phyloP scores from a whole-genome alignment of 2,113 vertebrate genomes.

The Pogonocichla stellata region DNA sequence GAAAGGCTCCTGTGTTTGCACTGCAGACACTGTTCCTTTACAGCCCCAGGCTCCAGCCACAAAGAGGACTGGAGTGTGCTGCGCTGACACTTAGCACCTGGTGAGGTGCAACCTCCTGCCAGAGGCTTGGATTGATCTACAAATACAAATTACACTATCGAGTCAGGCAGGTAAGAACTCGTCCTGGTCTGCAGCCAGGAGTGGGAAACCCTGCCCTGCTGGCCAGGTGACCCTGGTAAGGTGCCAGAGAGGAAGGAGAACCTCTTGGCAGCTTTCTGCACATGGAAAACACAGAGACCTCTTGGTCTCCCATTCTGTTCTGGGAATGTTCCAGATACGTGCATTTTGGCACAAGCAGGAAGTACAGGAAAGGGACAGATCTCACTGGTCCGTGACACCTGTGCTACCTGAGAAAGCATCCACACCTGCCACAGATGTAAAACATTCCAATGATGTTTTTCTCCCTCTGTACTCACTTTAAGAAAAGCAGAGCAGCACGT shows the following conservation, averaged over 20 bases:
- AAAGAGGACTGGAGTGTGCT: not conserved
- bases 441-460: fast-evolving
- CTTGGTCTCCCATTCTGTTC: fast-evolving
- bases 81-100: not conserved
- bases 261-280: not conserved
- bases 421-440: fast-evolving
- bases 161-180: not conserved
- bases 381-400: fast-evolving
- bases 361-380: not conserved
- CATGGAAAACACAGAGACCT: not conserved
- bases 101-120: not conserved
- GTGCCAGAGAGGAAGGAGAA: not conserved
- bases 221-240: not conserved
- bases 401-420: not conserved
- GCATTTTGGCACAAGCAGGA: fast-evolving
- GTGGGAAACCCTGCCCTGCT: not conserved
- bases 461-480: not conserved
- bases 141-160: not conserved
- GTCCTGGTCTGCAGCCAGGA: not conserved
- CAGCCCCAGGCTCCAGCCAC: not conserved
- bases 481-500: not conserved
- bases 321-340: fast-evolving
- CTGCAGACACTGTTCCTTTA: fast-evolving
- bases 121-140: not conserved
- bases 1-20: fast-evolving